A percentile compares a stretch with the other conserved stretches of the same genome.
These are phyloP conservation scores for Lycia hirtaria DNA, from an alignment of 2,888 invertebrate genomes.

Conservation along the genomic window DNA sequence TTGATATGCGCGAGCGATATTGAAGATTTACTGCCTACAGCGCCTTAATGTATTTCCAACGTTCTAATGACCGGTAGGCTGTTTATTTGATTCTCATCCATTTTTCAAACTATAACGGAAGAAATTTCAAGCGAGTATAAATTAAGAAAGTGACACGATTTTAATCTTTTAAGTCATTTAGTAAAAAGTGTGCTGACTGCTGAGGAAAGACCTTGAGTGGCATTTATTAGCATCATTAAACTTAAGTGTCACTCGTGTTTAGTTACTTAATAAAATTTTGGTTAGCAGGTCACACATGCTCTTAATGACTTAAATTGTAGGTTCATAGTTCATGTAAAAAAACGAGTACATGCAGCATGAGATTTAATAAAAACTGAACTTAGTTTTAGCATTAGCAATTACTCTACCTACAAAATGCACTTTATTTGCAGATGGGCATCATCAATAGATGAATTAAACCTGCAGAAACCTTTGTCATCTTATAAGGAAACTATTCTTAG, in stretches of 20 bases:
- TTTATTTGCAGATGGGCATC: neutral
- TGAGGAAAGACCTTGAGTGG: conserved; percentile 29
- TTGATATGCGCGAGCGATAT: too few species aligned
- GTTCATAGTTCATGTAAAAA: conserved; percentile 25
- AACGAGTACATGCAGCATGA: neutral
- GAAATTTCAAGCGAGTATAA: conserved; percentile 2
- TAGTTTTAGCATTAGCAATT: too few species aligned
- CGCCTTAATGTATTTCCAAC: conserved; percentile 11
- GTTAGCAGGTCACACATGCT: conserved; percentile 34
- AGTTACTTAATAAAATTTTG: conserved; percentile 35
- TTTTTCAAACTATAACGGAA: conserved; percentile 16
- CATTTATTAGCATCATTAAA: conserved; percentile 30
- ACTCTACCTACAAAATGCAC: too few species aligned
- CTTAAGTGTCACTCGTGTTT: conserved; percentile 30
- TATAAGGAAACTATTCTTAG: too few species aligned
- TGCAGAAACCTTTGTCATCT: too few species aligned
- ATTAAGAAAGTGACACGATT: conserved; percentile 13
- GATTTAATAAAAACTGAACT: too few species aligned
- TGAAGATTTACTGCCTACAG: conserved; percentile 1
- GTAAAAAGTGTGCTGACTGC: conserved; percentile 29
- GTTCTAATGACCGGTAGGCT: conserved; percentile 6
- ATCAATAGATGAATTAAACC: too few species aligned
- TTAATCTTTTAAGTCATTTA: conserved; percentile 25
- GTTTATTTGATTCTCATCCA: conserved; percentile 1
- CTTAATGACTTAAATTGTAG: conserved; percentile 24